Percentiles rank a stretch among this genome's conserved stretches.
These are phyloP conservation scores for Cheirogaleus major DNA, from an alignment of 2,797 vertebrate species.

Conservation along the genomic window DNA sequence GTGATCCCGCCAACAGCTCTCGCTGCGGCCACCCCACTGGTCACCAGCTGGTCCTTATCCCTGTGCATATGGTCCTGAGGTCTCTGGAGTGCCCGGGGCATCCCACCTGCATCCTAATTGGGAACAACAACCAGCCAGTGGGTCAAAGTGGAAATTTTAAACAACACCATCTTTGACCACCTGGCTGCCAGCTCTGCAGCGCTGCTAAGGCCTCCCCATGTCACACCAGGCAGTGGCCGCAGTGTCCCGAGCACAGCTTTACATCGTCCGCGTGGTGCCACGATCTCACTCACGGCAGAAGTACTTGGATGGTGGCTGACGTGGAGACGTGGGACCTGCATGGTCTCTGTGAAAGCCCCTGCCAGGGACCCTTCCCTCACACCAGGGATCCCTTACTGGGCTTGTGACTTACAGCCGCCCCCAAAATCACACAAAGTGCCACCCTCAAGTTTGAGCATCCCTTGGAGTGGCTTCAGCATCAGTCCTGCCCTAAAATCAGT, in stretches of 20 bases:
- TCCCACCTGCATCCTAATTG: neutral
- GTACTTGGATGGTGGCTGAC: accelerated
- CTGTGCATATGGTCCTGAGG: accelerated
- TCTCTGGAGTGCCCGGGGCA: neutral
- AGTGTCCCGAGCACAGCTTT: accelerated
- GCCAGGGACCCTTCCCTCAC: too few species aligned
- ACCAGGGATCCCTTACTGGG: neutral
- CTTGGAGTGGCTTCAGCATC: neutral
- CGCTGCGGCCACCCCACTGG: accelerated
- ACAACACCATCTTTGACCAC: neutral
- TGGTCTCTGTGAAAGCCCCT: accelerated
- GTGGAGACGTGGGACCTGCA: accelerated
- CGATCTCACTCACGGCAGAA: accelerated
- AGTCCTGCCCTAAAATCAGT: neutral
- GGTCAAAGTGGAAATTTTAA: neutral
- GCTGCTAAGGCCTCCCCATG: accelerated
- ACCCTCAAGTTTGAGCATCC: accelerated
- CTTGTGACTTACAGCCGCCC: neutral
- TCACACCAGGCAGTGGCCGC: accelerated
- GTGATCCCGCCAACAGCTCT: neutral
- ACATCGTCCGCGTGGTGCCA: accelerated
- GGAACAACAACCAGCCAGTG: too few species aligned
- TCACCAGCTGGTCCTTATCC: neutral
- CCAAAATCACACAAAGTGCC: accelerated
- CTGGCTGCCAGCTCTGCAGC: accelerated